phyloP scores from a whole-genome alignment of 2,797 vertebrate species.

The Argyrosomus regius region DNA sequence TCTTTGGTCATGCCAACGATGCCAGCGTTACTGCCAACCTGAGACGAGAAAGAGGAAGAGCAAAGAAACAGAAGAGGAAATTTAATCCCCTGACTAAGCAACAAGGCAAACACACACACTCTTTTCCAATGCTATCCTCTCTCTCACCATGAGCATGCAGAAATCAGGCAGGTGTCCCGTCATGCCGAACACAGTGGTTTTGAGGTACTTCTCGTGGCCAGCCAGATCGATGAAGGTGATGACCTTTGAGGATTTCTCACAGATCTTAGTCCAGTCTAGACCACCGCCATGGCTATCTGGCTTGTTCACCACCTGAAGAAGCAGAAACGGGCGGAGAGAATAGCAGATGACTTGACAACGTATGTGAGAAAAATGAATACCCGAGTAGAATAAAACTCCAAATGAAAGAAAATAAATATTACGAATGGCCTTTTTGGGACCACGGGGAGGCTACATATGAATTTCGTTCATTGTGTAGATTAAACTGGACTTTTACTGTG shows the following conservation, averaged over 20 bases:
- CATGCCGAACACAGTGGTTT: conserved; percentile 99
- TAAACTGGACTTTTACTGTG: too few relatives aligned
- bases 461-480: too few relatives aligned
- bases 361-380: background rate
- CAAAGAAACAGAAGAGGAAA: background rate
- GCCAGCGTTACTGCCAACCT: conserved; percentile 98
- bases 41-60: background rate
- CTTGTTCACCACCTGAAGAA: conserved; percentile 92
- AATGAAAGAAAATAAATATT: background rate
- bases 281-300: conserved; percentile 96
- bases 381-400: background rate
- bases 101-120: background rate
- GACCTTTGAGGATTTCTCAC: conserved; percentile 97
- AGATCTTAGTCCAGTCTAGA: conserved; percentile 98
- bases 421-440: too few relatives aligned
- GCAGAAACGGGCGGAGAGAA: background rate
- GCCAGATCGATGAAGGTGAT: conserved; percentile 98
- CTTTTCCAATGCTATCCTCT: too few relatives aligned
- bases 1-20: conserved; percentile 99
- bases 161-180: conserved; percentile 97
- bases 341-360: background rate
- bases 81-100: background rate
- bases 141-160: conserved; percentile 98
- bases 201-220: conserved; percentile 97
- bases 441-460: too few relatives aligned